Percentiles rank a stretch among this genome's conserved stretches.
phyloP scores from a whole-genome alignment of 2,797 vertebrate species.

The Meda fulgida region DNA sequence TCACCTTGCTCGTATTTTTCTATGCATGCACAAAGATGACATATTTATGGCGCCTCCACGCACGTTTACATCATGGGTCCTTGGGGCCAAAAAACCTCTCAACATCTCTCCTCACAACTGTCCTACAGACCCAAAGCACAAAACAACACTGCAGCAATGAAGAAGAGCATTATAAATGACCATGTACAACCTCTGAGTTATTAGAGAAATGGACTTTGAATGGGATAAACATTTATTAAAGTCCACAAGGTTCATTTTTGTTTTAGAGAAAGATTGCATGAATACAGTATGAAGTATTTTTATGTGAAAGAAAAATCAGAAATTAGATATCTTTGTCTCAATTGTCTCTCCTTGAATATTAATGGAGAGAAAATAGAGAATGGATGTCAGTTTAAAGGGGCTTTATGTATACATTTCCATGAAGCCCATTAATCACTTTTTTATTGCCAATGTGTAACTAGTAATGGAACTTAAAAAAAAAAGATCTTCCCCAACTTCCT shows the following conservation, averaged over 20 bases:
- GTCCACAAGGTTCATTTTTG: neutral
- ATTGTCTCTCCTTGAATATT: neutral
- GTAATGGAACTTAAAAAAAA: too few species aligned
- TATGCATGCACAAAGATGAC: conserved; percentile 34
- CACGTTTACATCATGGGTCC: conserved; percentile 24
- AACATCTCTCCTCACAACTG: neutral
- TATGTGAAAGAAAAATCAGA: too few species aligned
- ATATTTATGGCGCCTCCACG: conserved; percentile 22
- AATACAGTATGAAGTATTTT: too few species aligned
- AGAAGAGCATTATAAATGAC: neutral
- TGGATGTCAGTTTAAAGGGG: neutral
- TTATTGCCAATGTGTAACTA: neutral
- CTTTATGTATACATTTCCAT: neutral
- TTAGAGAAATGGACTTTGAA: neutral
- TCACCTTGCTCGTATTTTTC: neutral
- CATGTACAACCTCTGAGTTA: neutral
- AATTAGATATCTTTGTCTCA: neutral
- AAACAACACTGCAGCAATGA: neutral
- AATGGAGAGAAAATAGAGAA: too few species aligned
- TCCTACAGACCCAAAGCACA: neutral
- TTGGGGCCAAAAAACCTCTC: conserved; percentile 18
- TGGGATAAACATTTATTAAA: neutral
- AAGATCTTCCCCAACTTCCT: too few species aligned
- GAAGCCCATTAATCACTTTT: neutral
- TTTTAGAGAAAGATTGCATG: neutral